Evolutionary conservation across 1,140 invertebrate species (phyloP), one percentile per base, ranked within the genome.

Genomic region (Brachionus paranguensis): DNA sequence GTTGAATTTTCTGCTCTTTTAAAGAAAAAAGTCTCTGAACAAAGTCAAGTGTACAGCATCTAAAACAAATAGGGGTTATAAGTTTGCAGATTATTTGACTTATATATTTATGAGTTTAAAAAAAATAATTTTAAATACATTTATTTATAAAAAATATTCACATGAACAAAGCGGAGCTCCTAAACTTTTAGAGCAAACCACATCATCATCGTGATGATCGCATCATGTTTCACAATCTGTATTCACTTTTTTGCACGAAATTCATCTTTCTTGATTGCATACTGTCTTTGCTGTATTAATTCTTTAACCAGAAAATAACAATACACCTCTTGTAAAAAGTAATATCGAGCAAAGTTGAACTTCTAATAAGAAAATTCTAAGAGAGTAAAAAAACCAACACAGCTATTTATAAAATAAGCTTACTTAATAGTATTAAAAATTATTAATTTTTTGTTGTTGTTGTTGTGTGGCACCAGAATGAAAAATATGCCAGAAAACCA

Each of bases 401-500:
- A 60, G 17, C 17, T 60, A 60, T 60, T 60, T 60, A 47, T 47
- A 41, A 68, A 68, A 24, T 68, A 68, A 68, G 65, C 65, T 72
- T 43, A 43, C 41, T 41, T 72, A 43, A 37, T 72, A 43, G 45
- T 43, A 43, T 72, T 72, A 43, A 43, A 43, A 41, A 68, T 41
- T 68, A 33, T 68, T 29, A 33, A 14, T 47, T 47, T 68, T 68
- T 68, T 20, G 5, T 41, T 72, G 20, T 68, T 70, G 11, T 70
- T 70, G 11, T 72, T n/a, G n/a, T 11, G 45, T 41, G 33, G 27
- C 33, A 68, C 33, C 17, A 72, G 17, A 41, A 72, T 72, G 68
- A 72, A 72, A 43, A 72, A 72, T 20, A 72, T 72, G 41, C 68
- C 29, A 43, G 68, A 72, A 72, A 72, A 72, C 41, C 68, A 72